A percentile compares a stretch with the other conserved stretches of the same genome.
These are phyloP conservation scores for Xenopus petersii DNA, from an alignment of 2,797 vertebrate genomes.

Conservation along the genomic window DNA sequence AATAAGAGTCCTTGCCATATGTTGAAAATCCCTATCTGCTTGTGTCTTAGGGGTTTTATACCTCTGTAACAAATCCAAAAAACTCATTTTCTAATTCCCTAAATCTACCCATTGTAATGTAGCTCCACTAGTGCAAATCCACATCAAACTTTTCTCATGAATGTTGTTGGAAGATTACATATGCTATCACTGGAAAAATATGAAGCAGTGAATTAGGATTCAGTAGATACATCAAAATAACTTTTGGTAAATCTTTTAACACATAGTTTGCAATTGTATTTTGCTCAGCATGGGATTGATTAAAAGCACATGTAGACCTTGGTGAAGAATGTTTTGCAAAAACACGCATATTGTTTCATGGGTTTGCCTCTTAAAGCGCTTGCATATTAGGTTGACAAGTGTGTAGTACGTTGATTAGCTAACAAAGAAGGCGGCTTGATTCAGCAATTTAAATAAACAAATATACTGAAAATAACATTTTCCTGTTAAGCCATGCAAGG, in stretches of 20 bases:
- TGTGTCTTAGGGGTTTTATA: conserved; percentile 72
- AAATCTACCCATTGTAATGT: conserved; percentile 97
- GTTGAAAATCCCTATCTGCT: conserved; percentile 73
- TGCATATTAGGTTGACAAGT: conserved; percentile 60
- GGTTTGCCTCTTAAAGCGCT: conserved; percentile 60
- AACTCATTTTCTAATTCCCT: conserved; percentile 88
- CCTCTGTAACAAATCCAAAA: conserved; percentile 79
- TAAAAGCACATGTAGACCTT: conserved; percentile 66
- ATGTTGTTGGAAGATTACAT: conserved; percentile 74
- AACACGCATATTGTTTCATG: conserved; percentile 65
- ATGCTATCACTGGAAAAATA: conserved; percentile 65
- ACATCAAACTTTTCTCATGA: conserved; percentile 83
- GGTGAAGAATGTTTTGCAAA: conserved; percentile 58
- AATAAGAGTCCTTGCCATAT: conserved; percentile 83
- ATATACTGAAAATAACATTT: conserved; percentile 51
- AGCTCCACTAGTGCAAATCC: conserved; percentile 87
- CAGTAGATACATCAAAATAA: conserved; percentile 70
- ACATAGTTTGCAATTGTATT: conserved; percentile 75
- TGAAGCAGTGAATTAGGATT: conserved; percentile 71
- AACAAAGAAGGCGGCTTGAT: conserved; percentile 54
- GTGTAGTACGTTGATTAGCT: conserved; percentile 51
- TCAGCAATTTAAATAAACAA: conserved; percentile 57
- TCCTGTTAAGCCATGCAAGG: conserved; percentile 32
- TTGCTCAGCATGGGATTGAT: conserved; percentile 73
- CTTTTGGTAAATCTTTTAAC: conserved; percentile 75